phyloP scores from a whole-genome alignment of 2,888 invertebrate species.

The Furcula furcula region DNA sequence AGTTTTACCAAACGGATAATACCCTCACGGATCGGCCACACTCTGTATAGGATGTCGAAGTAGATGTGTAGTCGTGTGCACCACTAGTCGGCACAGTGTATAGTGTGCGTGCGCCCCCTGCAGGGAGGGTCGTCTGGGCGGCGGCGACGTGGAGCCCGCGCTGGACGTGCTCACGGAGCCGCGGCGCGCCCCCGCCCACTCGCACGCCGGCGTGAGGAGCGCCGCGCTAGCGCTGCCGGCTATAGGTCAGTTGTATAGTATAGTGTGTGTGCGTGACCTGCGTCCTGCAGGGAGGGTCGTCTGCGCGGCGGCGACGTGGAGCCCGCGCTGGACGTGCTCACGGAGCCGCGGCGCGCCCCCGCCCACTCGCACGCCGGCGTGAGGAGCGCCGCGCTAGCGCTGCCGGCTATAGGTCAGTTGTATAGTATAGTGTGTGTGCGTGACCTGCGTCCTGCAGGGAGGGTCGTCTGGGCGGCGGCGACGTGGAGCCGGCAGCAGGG shows the following conservation, averaged over 20 bases:
- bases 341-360: conserved; percentile 19
- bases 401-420: conserved; percentile 59
- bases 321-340: conserved; percentile 21
- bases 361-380: conserved; percentile 23
- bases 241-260: conserved; percentile 53
- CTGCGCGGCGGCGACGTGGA: conserved; percentile 43
- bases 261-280: background rate
- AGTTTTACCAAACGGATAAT: too few species aligned
- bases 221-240: conserved; percentile 50
- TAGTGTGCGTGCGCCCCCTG: conserved; percentile 18
- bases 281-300: conserved; percentile 52
- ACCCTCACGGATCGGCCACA: too few species aligned
- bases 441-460: conserved; percentile 47
- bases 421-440: background rate
- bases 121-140: conserved; percentile 61
- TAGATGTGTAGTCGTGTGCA: too few species aligned
- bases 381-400: conserved; percentile 33
- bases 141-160: conserved; percentile 17
- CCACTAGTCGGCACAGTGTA: too few species aligned
- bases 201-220: conserved; percentile 23
- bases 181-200: conserved; percentile 17
- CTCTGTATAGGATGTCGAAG: too few species aligned
- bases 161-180: conserved; percentile 25
- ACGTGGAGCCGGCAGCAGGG: conserved; percentile 14
- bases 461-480: conserved; percentile 55